Base-by-base conservation (phyloP, 64 coral and sea anemone species). In the Pocillopora damicornis region DNA sequence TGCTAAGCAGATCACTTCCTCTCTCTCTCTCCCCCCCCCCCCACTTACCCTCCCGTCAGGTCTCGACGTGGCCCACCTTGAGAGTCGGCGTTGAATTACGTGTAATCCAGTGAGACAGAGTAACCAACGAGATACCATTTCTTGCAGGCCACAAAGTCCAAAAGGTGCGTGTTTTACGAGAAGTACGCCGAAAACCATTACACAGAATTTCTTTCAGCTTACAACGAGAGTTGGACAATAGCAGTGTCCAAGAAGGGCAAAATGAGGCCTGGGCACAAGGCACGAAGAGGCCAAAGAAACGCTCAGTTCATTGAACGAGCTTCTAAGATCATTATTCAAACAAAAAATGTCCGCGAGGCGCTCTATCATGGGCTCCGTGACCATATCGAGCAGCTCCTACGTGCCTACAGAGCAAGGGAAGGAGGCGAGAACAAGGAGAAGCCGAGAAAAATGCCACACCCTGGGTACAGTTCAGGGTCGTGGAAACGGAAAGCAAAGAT, bases 271-370 rank as follows among this genome's bases (percentile, higher is more conserved):
- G 91, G 91, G 30, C 79, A 86, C 86, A 96, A 96, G 81, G 94
- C 88, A 35, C 77, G 72, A 35, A 86, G 75, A 51, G 94, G 94
- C 60, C 71, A 80, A 81, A 96, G 77, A 82, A 89, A 87, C n/a
- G 94, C 90, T 36, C 94, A 96, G 78, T 96, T 96, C 51, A 96
- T 96, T 75, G 88, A 92, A 60, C 89, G 94, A 74, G 90, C 94
- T 57, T 89, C 94, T 61, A 90, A 89, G 65, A 93, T 96, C 25
- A 93, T 96, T 23, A 96, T 96, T 74, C 82, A 92, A 89, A 92
- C 94, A 14, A 73, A 89, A 42, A 93, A 90, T 87, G 91, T 96
- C 9, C 65, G 86, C 13, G 89, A 92, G 56, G 89, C 94, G 7
- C 82, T 92, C 45, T 87, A 92, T 15, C 81, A 90, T 16, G 90